Percentiles rank a stretch among this genome's conserved stretches.
Conservation (phyloP, 2,113 vertebrate species). For the Cricetomys ansorgei region DNA sequence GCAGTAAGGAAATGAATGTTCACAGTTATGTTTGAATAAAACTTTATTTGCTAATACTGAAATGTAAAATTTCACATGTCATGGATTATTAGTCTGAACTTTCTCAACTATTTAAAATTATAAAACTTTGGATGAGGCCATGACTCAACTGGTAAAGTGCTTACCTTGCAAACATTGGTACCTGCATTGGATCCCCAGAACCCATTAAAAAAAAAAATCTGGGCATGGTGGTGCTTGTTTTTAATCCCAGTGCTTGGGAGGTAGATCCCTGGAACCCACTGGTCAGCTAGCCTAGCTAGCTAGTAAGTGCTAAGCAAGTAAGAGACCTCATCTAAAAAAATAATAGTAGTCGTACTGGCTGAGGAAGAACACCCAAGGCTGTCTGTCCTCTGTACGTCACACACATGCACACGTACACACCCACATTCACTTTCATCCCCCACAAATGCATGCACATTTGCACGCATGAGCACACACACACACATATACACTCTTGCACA, state of each 20-base stretch:
- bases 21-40: neutral
- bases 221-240: neutral
- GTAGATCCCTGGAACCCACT: neutral
- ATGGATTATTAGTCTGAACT: neutral
- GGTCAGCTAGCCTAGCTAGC: neutral
- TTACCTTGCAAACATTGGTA: neutral
- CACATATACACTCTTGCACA: too few species aligned
- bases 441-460: neutral
- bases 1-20: neutral
- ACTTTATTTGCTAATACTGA: neutral
- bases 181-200: neutral
- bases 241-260: neutral
- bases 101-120: neutral
- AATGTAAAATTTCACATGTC: constrained; percentile 45
- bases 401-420: neutral
- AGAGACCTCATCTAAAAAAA: neutral
- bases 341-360: neutral
- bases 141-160: neutral
- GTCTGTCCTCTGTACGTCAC: neutral
- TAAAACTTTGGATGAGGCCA: neutral
- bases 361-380: neutral
- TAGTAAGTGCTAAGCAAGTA: neutral
- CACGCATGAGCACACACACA: neutral
- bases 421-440: neutral
- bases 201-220: neutral